Conservation (phyloP, 2,888 invertebrate species). For the Lypha dubia region DNA sequence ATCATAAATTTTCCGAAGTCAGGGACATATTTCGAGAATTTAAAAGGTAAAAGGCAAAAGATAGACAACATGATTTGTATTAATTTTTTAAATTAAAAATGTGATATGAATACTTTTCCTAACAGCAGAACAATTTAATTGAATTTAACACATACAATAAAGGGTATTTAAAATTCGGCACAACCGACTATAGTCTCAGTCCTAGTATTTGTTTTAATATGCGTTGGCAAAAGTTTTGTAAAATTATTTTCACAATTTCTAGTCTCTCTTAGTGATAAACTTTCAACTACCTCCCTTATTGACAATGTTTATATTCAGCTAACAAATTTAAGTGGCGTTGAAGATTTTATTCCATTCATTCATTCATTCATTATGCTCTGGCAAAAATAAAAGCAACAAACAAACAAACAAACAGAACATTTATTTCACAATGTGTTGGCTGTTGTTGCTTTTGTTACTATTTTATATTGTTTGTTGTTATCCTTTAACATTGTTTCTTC, state of each 20-base stretch:
- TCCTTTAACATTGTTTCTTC: not conserved
- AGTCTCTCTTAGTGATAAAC: conserved; percentile 31
- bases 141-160: no score
- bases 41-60: no score
- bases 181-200: not conserved
- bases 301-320: conserved; percentile 35
- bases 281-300: no score
- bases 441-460: no score
- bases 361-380: conserved; percentile 21
- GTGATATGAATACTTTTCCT: no score
- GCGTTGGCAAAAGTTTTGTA: conserved; percentile 6
- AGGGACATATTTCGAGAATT: no score
- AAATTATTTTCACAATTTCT: conserved; percentile 33
- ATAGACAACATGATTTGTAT: no score
- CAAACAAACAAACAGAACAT: conserved; percentile 27
- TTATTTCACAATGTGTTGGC: conserved; percentile 25
- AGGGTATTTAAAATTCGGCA: not conserved
- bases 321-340: conserved; percentile 50
- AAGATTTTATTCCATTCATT: conserved; percentile 26
- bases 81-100: no score
- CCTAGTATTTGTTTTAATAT: not conserved
- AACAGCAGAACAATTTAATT: no score
- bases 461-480: conserved; percentile 2
- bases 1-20: no score
- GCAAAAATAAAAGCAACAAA: conserved; percentile 34